Conservation (phyloP, 2,888 invertebrate species). For the Ichneumoninae sp. region DNA sequence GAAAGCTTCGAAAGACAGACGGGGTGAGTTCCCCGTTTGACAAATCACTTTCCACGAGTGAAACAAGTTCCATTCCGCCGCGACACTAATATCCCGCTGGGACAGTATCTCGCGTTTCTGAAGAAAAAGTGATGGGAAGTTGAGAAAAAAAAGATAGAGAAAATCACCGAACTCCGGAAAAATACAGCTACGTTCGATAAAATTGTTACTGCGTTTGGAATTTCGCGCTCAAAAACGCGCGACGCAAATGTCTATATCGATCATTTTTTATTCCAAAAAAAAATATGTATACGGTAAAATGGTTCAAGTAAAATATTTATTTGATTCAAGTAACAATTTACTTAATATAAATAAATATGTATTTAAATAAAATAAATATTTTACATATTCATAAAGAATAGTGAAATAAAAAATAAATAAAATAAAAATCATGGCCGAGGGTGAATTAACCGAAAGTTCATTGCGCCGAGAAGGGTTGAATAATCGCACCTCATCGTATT, state of each 20-base stretch:
- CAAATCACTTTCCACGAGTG: slow-evolving; percentile 16
- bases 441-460: background rate
- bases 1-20: background rate
- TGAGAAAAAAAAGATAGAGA: background rate
- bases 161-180: background rate
- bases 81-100: slow-evolving; percentile 29
- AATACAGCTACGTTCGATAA: background rate
- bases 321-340: no score
- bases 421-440: background rate
- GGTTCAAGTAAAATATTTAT: no score
- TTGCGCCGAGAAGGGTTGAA: background rate
- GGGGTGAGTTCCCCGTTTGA: slow-evolving; percentile 10
- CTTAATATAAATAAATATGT: no score
- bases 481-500: background rate
- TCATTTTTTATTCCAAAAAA: background rate
- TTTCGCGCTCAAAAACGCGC: background rate
- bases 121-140: background rate
- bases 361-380: no score
- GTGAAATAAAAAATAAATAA: no score
- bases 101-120: background rate
- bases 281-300: no score
- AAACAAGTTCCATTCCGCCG: slow-evolving; percentile 4
- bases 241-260: background rate
- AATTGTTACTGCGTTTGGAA: background rate
- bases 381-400: no score